Evolutionary conservation across 1,140 invertebrate species (phyloP).

Genomic region (Sarcophaga peregrina): DNA sequence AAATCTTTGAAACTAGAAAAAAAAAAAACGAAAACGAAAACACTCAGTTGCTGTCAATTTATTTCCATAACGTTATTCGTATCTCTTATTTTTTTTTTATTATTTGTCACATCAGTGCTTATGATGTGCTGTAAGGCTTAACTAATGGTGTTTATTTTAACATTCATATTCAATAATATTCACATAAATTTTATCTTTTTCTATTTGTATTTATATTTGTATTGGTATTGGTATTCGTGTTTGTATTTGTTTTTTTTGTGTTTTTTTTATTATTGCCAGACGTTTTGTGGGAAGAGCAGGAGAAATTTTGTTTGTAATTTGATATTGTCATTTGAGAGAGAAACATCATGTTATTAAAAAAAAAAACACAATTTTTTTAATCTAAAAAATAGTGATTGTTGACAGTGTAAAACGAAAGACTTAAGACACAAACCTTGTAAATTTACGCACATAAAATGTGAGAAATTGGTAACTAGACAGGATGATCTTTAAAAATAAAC

Average conservation of each 20-base stretch:
- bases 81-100: not conserved
- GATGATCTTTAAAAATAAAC: too few relatives aligned
- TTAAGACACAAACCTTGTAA: constrained; percentile 18
- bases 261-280: not conserved
- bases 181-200: too few relatives aligned
- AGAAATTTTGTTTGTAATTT: constrained; percentile 7
- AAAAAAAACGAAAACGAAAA: not conserved
- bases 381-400: not conserved
- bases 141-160: constrained; percentile 26
- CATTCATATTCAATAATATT: not conserved
- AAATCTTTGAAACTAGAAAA: not conserved
- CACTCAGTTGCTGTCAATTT: constrained; percentile 23
- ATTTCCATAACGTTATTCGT: not conserved
- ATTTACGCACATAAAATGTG: not conserved
- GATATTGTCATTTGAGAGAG: not conserved
- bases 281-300: not conserved
- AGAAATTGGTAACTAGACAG: too few relatives aligned
- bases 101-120: not conserved
- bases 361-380: not conserved
- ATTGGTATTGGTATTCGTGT: not conserved
- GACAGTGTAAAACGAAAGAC: constrained; percentile 16
- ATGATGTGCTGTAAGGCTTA: constrained; percentile 28
- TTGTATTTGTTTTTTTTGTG: not conserved
- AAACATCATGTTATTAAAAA: not conserved
- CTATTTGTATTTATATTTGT: too few relatives aligned